These are phyloP conservation scores for Helobdella robusta DNA, from an alignment of 2,888 invertebrate genomes.

Conservation along the genomic window DNA sequence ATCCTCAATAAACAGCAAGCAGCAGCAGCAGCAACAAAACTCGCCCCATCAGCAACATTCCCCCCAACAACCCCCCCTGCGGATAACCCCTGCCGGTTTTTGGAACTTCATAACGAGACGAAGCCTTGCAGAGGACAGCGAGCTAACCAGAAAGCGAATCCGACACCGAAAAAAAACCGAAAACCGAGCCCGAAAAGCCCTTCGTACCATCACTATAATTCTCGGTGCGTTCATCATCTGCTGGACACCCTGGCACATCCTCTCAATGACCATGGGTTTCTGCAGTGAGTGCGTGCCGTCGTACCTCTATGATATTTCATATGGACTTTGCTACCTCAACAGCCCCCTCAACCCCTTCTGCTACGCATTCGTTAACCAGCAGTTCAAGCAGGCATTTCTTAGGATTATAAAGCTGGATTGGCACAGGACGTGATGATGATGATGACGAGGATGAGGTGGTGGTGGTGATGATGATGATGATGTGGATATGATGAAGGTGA, in stretches of 20 bases:
- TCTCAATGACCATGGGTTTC: slow-evolving; percentile 90
- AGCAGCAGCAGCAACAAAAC: background rate
- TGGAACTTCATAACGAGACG: slow-evolving; percentile 20
- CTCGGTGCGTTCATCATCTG: slow-evolving; percentile 91
- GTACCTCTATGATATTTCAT: slow-evolving; percentile 44
- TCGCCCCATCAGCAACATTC: background rate
- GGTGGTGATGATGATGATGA: slow-evolving; percentile 1
- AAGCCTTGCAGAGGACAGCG: background rate
- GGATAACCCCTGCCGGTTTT: slow-evolving; percentile 12
- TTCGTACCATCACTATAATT: slow-evolving; percentile 95
- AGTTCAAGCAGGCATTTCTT: slow-evolving; percentile 96
- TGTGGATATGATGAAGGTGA: background rate
- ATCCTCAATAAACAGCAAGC: background rate
- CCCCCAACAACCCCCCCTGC: background rate
- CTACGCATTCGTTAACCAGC: slow-evolving; percentile 95
- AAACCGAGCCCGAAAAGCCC: slow-evolving; percentile 93
- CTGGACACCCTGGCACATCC: slow-evolving; percentile 97
- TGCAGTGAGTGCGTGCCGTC: slow-evolving; percentile 54
- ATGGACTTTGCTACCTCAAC: slow-evolving; percentile 73
- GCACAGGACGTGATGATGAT: slow-evolving; percentile 29
- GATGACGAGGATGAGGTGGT: slow-evolving; percentile 1
- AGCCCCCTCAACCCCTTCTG: slow-evolving; percentile 83
- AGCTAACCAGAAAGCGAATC: background rate
- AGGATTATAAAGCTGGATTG: slow-evolving; percentile 83
- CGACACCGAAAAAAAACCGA: slow-evolving; percentile 58